phyloP scores from a whole-genome alignment of 2,888 invertebrate species.

The Drosophila greeni region DNA sequence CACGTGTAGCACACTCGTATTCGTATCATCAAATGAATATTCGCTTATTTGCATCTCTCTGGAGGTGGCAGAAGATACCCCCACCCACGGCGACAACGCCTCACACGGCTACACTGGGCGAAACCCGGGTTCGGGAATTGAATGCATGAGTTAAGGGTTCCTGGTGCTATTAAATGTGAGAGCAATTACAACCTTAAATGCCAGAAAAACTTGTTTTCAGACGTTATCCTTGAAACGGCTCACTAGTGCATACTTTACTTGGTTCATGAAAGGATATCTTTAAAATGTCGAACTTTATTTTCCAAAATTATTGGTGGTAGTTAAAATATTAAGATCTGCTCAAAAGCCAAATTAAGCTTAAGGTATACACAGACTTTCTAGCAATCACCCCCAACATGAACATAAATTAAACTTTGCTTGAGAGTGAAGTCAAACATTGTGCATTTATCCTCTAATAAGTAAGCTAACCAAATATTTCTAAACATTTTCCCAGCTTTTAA shows the following conservation, averaged over 20 bases:
- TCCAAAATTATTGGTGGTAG: background rate
- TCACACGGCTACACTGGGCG: background rate
- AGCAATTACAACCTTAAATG: background rate
- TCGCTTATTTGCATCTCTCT: conserved; percentile 70
- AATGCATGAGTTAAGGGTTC: background rate
- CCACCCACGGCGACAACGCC: conserved; percentile 9
- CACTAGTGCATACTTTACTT: background rate
- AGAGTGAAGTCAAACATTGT: background rate
- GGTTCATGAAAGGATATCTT: background rate
- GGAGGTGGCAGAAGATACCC: conserved; percentile 53
- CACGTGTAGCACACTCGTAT: conserved; percentile 56
- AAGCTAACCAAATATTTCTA: background rate
- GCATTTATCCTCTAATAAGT: background rate
- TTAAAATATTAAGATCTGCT: background rate
- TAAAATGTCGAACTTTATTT: background rate
- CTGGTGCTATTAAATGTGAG: background rate
- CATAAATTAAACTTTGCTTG: background rate
- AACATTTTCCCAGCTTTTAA: background rate
- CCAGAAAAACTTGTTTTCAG: no score
- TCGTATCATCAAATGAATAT: conserved; percentile 72
- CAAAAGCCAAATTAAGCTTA: background rate
- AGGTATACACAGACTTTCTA: background rate
- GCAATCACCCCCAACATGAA: background rate
- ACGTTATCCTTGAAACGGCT: no score
- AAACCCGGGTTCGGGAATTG: background rate